Base-by-base conservation (phyloP, 2,113 vertebrate genomes). In the Coryphaenoides rupestris region DNA sequence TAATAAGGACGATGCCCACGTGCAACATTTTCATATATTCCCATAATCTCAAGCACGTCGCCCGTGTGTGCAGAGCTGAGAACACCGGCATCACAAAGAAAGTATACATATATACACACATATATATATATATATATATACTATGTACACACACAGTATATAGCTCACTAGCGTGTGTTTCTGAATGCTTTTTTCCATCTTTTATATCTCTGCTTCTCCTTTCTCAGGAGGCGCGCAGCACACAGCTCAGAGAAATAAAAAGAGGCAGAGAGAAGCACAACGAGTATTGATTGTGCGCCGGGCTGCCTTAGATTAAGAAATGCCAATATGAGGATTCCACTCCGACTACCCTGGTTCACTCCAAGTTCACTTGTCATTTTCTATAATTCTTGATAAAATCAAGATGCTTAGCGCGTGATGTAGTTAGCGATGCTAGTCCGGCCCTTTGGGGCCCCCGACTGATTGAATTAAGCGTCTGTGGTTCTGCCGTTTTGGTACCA, bases 341-440 rank as follows among this genome's bases (percentile, higher is more conserved):
- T 89, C 90, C 84, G 89, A 93, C 91, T 79, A 3, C 89, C 87
- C 91, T 93, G 90, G 95, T 95, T 96, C 95, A 97, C 83, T 85
- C 92, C 86, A 91, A 97, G 96, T 96, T 96, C 95, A 95, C 91
- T 84, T 97, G 94, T 96, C 95, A 95, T 96, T 96, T 95, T 92
- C 91, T 92, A 93, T 96, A 95, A 95, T 95, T 95, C 82, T n/a
- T 92, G 91, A 89, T 82, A 90, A 93, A 93, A 89, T 87, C 89
- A 91, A 93, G 93, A 92, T 92, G 90, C 89, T 92, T 91, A 94
- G 92, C 92, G 72, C n/a, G 87, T 94, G 93, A 93, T 91, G 87
- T 82, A 84, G 90, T 92, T 93, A 90, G 91, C 86, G 87, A 81
- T 62, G 67, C 75, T 60, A 63, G 73, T 75, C 75, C 66, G 80